Base-by-base conservation (phyloP, 2,113 vertebrate genomes). In the Glareola pratincola region DNA sequence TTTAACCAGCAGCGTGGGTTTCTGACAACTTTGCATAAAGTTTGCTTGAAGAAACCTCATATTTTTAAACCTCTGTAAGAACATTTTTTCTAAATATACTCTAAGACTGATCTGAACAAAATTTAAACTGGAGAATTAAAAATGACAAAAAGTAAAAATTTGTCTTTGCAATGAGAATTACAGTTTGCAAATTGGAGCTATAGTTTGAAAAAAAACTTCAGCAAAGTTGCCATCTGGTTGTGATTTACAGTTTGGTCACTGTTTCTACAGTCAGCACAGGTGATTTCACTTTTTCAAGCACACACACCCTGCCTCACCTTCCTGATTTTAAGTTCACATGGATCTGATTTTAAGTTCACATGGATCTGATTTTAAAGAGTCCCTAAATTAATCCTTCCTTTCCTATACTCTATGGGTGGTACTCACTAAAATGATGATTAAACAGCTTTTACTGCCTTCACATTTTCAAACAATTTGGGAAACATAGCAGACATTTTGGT, bases 1-100 rank as follows among this genome's bases (percentile, higher is more conserved):
- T 77, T 95, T 77, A 94, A 78, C 80, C 86, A 87, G 80, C 15
- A 90, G 89, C 15, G 86, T 95, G 86, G 94, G 91, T 47, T 95
- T 82, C 74, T 83, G 77, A 91, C 77, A 95, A 92, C 53, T 95
- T 88, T 69, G 63, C 45, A 95, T 37, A 32, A 93, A 96, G 84
- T 91, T 97, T 94, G 37, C 72, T 88, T 77, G 77, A 97, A 95
- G 81, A 95, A 69, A 24, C 41, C 54, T 94, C 66, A 12, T 53
- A 79, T 91, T 91, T 95, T 97, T 91, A 95, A 82, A 78, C 17
- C 45, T 62, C 80, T 62, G 27, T 50, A 88, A 91, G 92, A 94
- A 89, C 5, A 66, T 47, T 88, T 83, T 84, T 79, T 66, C 80
- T 87, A 91, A 95, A 92, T 85, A 76, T 76, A 89, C 37, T 85